These are phyloP conservation scores for Microcebus ravelobensis DNA, from an alignment of 2,113 vertebrate species.

Conservation along the genomic window DNA sequence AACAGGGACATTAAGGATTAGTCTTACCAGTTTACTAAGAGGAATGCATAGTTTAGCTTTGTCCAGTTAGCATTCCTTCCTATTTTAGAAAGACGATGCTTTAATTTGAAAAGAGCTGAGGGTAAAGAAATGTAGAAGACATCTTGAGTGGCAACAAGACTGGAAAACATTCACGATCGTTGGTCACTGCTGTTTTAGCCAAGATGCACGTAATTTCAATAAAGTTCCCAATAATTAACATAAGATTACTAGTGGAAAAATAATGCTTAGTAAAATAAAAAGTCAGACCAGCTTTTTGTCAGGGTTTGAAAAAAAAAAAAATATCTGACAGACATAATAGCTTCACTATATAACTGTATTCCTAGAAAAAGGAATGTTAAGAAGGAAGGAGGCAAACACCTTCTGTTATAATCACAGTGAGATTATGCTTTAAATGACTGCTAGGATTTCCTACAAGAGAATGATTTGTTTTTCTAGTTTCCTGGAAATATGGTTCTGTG, in stretches of 20 bases:
- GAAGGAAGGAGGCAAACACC: slow-evolving; percentile 28
- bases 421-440: not conserved
- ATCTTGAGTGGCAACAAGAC: not conserved
- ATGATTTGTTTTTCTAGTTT: slow-evolving; percentile 63
- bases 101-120: slow-evolving; percentile 30
- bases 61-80: slow-evolving; percentile 22
- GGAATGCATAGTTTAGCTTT: not conserved
- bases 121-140: not conserved
- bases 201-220: not conserved
- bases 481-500: slow-evolving; percentile 33
- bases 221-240: not conserved
- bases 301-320: slow-evolving; percentile 23
- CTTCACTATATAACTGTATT: not conserved
- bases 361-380: slow-evolving; percentile 1
- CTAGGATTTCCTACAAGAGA: slow-evolving; percentile 47
- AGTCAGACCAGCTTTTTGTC: not conserved
- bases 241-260: not conserved
- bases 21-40: not conserved
- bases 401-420: slow-evolving; percentile 25
- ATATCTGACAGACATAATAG: not conserved
- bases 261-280: not conserved
- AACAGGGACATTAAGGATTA: slow-evolving; percentile 37
- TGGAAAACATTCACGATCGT: not conserved
- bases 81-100: slow-evolving; percentile 48
- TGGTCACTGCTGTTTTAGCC: not conserved